Evolutionary conservation across 2,888 invertebrate species (phyloP).

Genomic region (Incurvaria masculella): DNA sequence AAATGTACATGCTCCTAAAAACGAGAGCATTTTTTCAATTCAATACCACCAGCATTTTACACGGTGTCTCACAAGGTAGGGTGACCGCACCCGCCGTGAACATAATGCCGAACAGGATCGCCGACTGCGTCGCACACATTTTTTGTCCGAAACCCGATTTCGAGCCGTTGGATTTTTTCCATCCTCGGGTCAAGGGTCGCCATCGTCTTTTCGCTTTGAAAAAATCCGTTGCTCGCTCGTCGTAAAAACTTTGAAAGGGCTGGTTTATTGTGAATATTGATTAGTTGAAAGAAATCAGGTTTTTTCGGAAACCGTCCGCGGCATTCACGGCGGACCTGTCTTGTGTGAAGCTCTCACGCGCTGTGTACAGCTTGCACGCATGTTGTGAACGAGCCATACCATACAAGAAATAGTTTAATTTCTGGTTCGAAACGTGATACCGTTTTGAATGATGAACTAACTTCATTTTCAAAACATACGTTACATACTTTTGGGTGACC

Average conservation of each 20-base stretch:
- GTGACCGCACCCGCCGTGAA: too few relatives aligned
- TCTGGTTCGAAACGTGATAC: too few relatives aligned
- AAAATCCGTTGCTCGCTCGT: constrained; percentile 46
- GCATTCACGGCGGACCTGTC: too few relatives aligned
- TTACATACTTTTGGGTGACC: too few relatives aligned
- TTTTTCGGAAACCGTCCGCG: constrained; percentile 13
- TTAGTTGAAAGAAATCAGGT: constrained; percentile 52
- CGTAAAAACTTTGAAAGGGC: constrained; percentile 39
- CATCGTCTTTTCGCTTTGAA: constrained; percentile 43
- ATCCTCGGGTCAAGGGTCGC: constrained; percentile 47
- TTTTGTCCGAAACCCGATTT: background rate
- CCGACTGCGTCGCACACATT: background rate
- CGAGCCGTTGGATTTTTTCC: constrained; percentile 30
- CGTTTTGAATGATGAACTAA: too few relatives aligned
- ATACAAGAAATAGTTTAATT: background rate
- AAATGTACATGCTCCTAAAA: too few relatives aligned
- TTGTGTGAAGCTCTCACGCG: background rate
- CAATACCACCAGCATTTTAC: too few relatives aligned
- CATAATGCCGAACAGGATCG: background rate
- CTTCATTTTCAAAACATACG: too few relatives aligned
- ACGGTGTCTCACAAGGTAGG: too few relatives aligned
- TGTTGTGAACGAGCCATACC: background rate
- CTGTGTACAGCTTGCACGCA: background rate
- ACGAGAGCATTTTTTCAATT: too few relatives aligned
- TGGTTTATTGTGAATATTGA: constrained; percentile 57